Percentiles rank a stretch among this genome's conserved stretches.
Conservation (phyloP, 2,113 vertebrate species). For the Megaceryle torquata region DNA sequence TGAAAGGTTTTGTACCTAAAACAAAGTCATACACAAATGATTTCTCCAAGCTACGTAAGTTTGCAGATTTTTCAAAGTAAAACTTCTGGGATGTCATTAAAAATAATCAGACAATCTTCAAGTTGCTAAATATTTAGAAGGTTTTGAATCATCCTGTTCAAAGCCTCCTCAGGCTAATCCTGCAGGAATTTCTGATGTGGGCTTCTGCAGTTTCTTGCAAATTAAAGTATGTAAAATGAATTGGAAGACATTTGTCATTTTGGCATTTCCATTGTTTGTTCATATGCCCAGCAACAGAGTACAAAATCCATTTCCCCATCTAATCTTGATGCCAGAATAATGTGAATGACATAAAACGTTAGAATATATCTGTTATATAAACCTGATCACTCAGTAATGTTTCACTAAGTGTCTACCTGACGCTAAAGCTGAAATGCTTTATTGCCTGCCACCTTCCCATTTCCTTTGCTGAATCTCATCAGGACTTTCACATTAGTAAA, state of each 20-base stretch:
- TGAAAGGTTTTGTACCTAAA: neutral
- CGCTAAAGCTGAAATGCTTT: conserved; percentile 5
- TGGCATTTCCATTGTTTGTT: conserved; percentile 74
- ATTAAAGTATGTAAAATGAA: conserved; percentile 47
- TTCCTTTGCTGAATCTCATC: conserved; percentile 51
- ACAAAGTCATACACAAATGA: neutral
- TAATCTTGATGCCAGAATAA: conserved; percentile 56
- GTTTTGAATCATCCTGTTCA: conserved; percentile 14
- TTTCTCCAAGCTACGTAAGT: neutral
- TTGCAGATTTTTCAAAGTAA: neutral
- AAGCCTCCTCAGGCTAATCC: neutral
- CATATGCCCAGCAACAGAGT: conserved; percentile 28
- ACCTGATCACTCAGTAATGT: conserved; percentile 28
- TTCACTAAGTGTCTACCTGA: conserved; percentile 26
- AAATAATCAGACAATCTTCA: neutral
- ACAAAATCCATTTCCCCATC: conserved; percentile 61
- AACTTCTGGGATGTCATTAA: neutral
- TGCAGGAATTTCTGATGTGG: conserved; percentile 19
- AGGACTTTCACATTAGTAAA: conserved; percentile 30
- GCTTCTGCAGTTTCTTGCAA: conserved; percentile 15
- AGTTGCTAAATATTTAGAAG: conserved; percentile 30
- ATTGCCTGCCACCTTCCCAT: conserved; percentile 6
- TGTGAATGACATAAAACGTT: conserved; percentile 65
- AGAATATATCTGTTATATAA: conserved; percentile 39
- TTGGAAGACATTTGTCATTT: conserved; percentile 56